Evolutionary conservation across 2,888 invertebrate species (phyloP), one percentile per base, ranked within the genome.

Genomic region (Thymelicus acteon): DNA sequence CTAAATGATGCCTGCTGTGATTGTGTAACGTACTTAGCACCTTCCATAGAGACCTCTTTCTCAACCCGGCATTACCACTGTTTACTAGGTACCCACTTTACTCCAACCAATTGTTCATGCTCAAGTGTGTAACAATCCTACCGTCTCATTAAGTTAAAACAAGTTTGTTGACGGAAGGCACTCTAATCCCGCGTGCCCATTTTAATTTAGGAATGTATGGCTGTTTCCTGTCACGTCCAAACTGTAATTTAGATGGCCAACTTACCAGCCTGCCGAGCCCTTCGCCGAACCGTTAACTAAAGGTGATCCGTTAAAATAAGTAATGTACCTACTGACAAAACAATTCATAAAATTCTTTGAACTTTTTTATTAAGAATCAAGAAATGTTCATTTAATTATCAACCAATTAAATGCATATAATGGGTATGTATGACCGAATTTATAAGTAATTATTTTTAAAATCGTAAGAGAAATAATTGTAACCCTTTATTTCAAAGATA

Each of bases 1-100:
- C 78, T 78, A 80, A 78, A 76, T 78, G 75, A 76, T 76, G 80
- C 80, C 81, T 39, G 0, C 19, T 19, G 19, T 60, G 40, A 60
- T 31, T 31, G 68, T 57, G 83, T 82, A 82, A 82, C 79, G 82
- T 82, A 82, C 82, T 85, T 85, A 85, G 81, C 82, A 78, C 77
- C 77, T 78, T 75, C 72, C 77, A 77, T 73, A 80, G 37, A 58
- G 78, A 78, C 76, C 72, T 77, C 76, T 86, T 86, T 79, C 85
- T 75, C 82, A 84, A 84, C 31, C 31, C 5, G 31, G 31, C 80
- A 73, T 12, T 15, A 52, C 63, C 52, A 78, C 74, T 72, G 75
- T 78, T 77, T 78, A 76, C 77, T 81, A 47, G 31, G 31, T 40
- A 40, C 7, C 40, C 10, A 40, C 8, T 40, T 40, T 6, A 40